Conservation (phyloP, 2,888 invertebrate species). For the Ceratothoa steindachneri region DNA sequence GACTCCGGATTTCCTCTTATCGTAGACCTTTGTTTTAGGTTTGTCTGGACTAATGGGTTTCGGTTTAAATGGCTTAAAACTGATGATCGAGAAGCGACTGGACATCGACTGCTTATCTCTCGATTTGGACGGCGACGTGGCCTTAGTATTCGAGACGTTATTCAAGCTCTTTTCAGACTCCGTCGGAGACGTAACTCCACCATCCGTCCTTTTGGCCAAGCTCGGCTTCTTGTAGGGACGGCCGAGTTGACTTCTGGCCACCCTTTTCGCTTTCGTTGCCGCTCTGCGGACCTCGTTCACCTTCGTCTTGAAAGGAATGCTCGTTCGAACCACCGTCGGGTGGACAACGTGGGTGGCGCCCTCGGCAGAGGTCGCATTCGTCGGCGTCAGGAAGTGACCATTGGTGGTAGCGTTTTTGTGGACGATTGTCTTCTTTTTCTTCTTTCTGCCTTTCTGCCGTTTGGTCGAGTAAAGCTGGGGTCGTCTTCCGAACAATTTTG, state of each 20-base stretch:
- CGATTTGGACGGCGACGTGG: constrained; percentile 11
- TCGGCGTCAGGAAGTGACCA: constrained; percentile 16
- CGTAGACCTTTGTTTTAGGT: constrained; percentile 36
- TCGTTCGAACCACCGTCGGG: constrained; percentile 74
- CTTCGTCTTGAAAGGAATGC: constrained; percentile 80
- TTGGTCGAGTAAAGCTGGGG: constrained; percentile 7
- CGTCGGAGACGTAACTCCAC: constrained; percentile 25
- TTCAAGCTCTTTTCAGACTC: constrained; percentile 33
- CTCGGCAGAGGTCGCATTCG: constrained; percentile 57
- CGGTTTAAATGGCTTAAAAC: constrained; percentile 43
- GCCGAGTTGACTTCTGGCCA: constrained; percentile 42
- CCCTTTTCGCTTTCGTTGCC: constrained; percentile 45
- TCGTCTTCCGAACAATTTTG: constrained; percentile 41
- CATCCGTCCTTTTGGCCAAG: constrained; percentile 25
- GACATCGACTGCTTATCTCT: constrained; percentile 38
- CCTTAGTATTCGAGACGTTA: constrained; percentile 1
- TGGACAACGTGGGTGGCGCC: constrained; percentile 64
- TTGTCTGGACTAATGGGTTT: constrained; percentile 45
- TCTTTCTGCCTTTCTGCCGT: constrained; percentile 9
- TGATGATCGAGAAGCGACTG: constrained; percentile 46
- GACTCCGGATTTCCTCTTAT: constrained; percentile 34
- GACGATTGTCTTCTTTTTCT: constrained; percentile 27
- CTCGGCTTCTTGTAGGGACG: constrained; percentile 36
- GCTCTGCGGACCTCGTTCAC: constrained; percentile 52
- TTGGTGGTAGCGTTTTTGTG: constrained; percentile 30